Conservation (phyloP, 2,888 invertebrate species). For the Pollenia angustigena region DNA sequence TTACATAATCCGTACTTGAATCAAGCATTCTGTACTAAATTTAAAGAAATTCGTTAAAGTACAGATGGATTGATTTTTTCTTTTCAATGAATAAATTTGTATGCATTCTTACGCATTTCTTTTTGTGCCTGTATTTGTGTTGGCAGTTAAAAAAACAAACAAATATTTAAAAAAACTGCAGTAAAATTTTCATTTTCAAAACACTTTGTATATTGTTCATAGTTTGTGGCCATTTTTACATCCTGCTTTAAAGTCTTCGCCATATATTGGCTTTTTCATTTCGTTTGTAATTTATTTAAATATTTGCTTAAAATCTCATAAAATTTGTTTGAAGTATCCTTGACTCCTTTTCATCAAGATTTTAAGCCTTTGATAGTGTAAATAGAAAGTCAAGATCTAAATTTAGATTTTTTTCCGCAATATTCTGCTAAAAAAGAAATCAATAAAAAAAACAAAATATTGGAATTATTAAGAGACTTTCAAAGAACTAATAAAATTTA, state of each 20-base stretch:
- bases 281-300: slow-evolving; percentile 2
- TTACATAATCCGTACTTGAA: too few species aligned
- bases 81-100: too few species aligned
- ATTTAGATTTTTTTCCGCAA: background rate
- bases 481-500: too few species aligned
- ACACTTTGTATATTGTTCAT: slow-evolving; percentile 7
- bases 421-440: too few species aligned
- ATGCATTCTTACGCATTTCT: background rate
- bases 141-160: background rate
- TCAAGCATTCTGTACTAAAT: too few species aligned
- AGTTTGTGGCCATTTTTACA: slow-evolving; percentile 43
- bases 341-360: background rate
- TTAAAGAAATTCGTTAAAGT: too few species aligned
- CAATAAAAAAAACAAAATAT: too few species aligned
- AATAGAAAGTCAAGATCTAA: background rate
- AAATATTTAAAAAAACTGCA: background rate
- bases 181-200: slow-evolving; percentile 43
- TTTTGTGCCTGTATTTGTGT: background rate
- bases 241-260: background rate
- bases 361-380: background rate
- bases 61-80: too few species aligned
- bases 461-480: too few species aligned
- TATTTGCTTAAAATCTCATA: slow-evolving; percentile 12
- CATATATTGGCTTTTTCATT: slow-evolving; percentile 5
- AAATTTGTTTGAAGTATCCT: background rate